phyloP scores from a whole-genome alignment of 2,113 vertebrate species.

The Propithecus coquereli region DNA sequence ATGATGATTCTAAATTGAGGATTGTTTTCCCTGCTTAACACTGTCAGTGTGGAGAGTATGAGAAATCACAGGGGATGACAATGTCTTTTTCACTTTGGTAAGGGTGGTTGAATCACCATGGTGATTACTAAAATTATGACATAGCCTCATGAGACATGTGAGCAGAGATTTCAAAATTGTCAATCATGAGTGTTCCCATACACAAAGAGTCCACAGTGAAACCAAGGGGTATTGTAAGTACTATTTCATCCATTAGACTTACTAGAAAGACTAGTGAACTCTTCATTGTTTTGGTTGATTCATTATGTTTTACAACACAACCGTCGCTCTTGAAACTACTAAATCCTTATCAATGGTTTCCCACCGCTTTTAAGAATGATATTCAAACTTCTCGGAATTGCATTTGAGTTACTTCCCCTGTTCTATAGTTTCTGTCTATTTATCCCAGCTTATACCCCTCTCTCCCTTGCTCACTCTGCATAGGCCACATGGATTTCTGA shows the following conservation, averaged over 20 bases:
- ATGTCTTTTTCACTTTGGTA: slow-evolving; percentile 57
- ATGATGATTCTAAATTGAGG: slow-evolving; percentile 40
- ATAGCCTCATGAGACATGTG: not conserved
- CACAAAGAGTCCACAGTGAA: not conserved
- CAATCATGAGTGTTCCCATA: not conserved
- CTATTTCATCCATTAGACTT: not conserved
- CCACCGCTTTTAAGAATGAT: not conserved
- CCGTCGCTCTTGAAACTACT: not conserved
- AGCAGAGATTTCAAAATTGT: slow-evolving; percentile 55
- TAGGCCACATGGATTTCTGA: not conserved
- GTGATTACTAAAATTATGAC: slow-evolving; percentile 62
- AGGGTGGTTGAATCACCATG: slow-evolving; percentile 61
- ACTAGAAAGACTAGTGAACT: not conserved
- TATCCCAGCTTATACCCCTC: not conserved
- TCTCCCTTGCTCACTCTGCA: not conserved
- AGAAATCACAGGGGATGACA: slow-evolving; percentile 42
- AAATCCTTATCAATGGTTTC: not conserved
- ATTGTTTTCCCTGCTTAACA: not conserved
- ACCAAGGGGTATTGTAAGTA: not conserved
- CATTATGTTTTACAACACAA: not conserved
- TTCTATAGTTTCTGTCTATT: not conserved
- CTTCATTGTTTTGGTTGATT: slow-evolving; percentile 22
- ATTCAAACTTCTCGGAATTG: not conserved
- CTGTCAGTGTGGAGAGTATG: slow-evolving; percentile 35
- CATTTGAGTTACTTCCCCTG: not conserved